Conservation (phyloP, 2,797 vertebrate species). For the Acipenser oxyrinchus region DNA sequence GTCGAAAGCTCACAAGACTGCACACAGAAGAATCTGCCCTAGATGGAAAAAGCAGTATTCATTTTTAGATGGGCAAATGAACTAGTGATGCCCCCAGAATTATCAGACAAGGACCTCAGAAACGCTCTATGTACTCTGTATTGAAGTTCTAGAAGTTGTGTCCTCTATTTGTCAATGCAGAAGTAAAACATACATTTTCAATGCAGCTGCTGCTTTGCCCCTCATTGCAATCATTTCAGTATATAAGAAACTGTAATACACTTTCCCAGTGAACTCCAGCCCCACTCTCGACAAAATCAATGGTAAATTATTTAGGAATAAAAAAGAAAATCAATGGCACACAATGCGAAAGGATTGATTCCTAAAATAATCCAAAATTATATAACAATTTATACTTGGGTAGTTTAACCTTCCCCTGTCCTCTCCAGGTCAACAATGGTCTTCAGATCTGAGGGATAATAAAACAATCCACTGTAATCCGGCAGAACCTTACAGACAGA, state of each 20-base stretch:
- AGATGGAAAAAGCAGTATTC: too few relatives aligned
- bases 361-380: not conserved
- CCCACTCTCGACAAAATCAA: constrained; percentile 39
- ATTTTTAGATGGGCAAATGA: too few relatives aligned
- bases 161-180: too few relatives aligned
- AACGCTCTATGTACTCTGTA: too few relatives aligned
- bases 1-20: too few relatives aligned
- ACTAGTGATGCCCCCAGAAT: too few relatives aligned
- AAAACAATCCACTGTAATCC: too few relatives aligned
- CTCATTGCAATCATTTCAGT: not conserved
- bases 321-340: constrained; percentile 58
- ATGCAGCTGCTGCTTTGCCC: not conserved
- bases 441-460: too few relatives aligned
- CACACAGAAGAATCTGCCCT: too few relatives aligned
- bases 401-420: not conserved
- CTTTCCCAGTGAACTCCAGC: constrained; percentile 29
- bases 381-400: not conserved
- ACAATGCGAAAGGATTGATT: constrained; percentile 44
- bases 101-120: too few relatives aligned
- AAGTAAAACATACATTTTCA: not conserved
- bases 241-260: constrained; percentile 43
- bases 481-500: too few relatives aligned
- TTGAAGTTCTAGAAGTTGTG: too few relatives aligned
- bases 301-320: constrained; percentile 67
- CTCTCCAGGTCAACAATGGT: not conserved